These are phyloP conservation scores for Etheostoma cragini DNA, from an alignment of 2,113 vertebrate genomes.

Conservation along the genomic window DNA sequence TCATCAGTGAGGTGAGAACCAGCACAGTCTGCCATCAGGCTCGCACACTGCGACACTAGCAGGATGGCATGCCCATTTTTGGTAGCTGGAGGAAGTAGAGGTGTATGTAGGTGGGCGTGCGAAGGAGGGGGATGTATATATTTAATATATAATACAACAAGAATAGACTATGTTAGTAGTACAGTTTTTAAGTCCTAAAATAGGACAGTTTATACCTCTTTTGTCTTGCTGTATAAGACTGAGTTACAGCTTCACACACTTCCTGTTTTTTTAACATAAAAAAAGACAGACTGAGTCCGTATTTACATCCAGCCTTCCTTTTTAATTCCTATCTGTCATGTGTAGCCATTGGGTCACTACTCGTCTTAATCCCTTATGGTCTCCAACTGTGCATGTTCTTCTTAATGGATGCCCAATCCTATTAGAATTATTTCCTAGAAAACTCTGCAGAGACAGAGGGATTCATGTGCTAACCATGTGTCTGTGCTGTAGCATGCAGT, in stretches of 20 bases:
- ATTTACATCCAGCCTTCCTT: constrained; percentile 17
- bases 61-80: constrained; percentile 71
- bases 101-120: constrained; percentile 51
- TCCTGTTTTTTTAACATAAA: not conserved
- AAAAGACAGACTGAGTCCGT: constrained; percentile 14
- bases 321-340: constrained; percentile 56
- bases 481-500: constrained; percentile 5
- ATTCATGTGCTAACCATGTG: constrained; percentile 10
- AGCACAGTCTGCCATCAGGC: constrained; percentile 65
- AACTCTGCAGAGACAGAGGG: constrained; percentile 48
- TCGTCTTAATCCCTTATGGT: constrained; percentile 39
- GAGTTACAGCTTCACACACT: not conserved
- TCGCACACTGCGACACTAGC: constrained; percentile 54
- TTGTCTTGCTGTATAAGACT: not conserved
- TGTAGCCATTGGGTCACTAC: constrained; percentile 23
- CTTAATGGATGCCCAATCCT: constrained; percentile 67
- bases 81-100: constrained; percentile 70
- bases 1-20: constrained; percentile 66
- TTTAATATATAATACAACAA: constrained; percentile 37
- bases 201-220: constrained; percentile 17
- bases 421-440: constrained; percentile 70
- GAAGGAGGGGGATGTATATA: constrained; percentile 29
- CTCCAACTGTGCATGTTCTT: constrained; percentile 55
- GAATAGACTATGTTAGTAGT: constrained; percentile 48
- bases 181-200: constrained; percentile 43